Base-by-base conservation (phyloP, 2,888 invertebrate genomes). In the Phragmatobia fuliginosa region DNA sequence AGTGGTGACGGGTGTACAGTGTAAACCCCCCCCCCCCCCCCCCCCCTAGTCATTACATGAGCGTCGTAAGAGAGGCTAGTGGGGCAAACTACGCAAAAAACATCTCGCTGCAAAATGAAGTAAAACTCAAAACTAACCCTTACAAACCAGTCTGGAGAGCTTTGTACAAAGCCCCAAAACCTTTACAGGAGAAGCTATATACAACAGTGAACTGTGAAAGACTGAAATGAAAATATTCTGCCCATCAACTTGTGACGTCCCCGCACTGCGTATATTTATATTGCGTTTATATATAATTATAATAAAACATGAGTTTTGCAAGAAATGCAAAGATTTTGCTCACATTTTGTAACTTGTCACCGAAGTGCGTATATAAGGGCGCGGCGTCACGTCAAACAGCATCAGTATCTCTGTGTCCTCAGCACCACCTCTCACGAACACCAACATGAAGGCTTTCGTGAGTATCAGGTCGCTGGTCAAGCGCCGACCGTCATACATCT, bases 401-500 rank as follows among this genome's bases (percentile, higher is more conserved):
- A 71, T 64, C 71, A 71, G 67, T 70, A 11, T 25, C 66, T 45
- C 58, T 16, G 60, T 6, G 66, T 59, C 62, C 18, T 36, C 59
- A 14, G 11, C 56, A 49, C 41, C 69, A 69, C 72, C 72, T 72
- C 72, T 62, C 68, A 52, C 75, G 38, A 68, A 68, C 70, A 32
- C 33, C 77, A 73, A 67, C 71, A 89, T 89, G 89, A 89, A 85
- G 77, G 70, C 84, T 66, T 85, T 86, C 73, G 89, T 89, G 76
- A 89, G 89, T 87, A 70, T 69, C 45, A 28, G 31, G 8, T 21
- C 41, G n/a, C 25, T 18, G 32, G 21, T 10, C 45, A 25, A 59
- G 41, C 33, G 16, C 36, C 36, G 2, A 5, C 33, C 31, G 3
- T 16, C 25, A 52, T n/a, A 25, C 16, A 33, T 36, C 36, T 52